These are phyloP conservation scores for Zaprionus davidi DNA, from an alignment of 1,140 invertebrate species.

Conservation along the genomic window DNA sequence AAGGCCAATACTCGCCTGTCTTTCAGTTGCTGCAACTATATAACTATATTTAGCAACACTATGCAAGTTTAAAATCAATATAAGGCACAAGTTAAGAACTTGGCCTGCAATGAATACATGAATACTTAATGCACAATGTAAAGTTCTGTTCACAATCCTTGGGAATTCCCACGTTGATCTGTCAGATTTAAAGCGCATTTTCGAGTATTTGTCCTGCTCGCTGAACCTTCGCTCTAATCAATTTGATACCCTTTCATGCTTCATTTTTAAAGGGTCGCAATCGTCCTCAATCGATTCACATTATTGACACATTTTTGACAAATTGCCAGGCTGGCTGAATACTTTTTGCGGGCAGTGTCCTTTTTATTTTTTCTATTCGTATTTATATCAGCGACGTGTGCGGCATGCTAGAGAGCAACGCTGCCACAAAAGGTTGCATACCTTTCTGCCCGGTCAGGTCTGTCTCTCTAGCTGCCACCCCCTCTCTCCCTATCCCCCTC, in stretches of 20 bases:
- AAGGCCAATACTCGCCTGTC: constrained; percentile 2
- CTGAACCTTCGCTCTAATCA: constrained; percentile 21
- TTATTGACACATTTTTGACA: constrained; percentile 83
- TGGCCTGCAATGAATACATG: neutral
- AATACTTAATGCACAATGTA: neutral
- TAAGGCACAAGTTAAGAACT: neutral
- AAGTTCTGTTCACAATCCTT: too few species aligned
- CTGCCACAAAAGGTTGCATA: constrained; percentile 50
- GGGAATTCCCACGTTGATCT: neutral
- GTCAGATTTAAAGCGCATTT: constrained; percentile 1
- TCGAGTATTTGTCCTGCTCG: neutral
- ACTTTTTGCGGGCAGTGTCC: constrained; percentile 50
- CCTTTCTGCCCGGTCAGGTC: constrained; percentile 52
- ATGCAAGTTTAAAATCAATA: neutral
- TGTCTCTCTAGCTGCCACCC: neutral
- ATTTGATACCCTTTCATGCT: constrained; percentile 62
- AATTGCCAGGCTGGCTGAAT: constrained; percentile 58
- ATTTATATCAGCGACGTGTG: constrained; percentile 65
- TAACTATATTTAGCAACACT: neutral
- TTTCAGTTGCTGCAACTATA: neutral
- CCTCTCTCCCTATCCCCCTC: constrained; percentile 42
- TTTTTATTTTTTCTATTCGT: constrained; percentile 35
- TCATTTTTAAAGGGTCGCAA: constrained; percentile 53
- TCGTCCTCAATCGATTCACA: constrained; percentile 70
- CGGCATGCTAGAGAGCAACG: constrained; percentile 55